Base-by-base conservation (phyloP, 1,140 invertebrate genomes). In the Bombus picipes region DNA sequence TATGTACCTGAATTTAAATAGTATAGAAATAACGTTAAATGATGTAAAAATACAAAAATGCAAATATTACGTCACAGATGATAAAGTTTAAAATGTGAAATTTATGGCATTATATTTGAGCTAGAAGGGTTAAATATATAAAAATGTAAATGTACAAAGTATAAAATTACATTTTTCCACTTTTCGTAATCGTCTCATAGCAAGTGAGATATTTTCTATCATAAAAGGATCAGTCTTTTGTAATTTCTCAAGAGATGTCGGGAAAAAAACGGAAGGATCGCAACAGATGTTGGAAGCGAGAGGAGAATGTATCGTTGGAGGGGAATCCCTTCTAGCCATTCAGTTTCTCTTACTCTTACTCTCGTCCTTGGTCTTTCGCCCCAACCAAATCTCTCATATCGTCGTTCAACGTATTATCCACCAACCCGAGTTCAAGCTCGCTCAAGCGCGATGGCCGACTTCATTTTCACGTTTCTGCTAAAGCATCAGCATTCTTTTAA, bases 361-460 rank as follows among this genome's bases (percentile, higher is more conserved):
- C n/a, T 83, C 65, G 68, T 59, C 81, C 71, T 75, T 66, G 57
- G 81, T 66, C 72, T 68, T 68, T 66, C 70, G 70, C 34, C 47
- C 70, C 68, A 62, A 81, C 72, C 73, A 47, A 43, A 72, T 81
- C 66, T 81, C 79, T 57, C 79, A 47, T 57, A 53, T 83, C 73
- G 59, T 83, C 37, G 59, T 34, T 37, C 73, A 83, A 66, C 73
- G 71, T 41, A 68, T 83, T 77, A 76, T 83, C 73, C 81, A 28
- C 73, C 73, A 83, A 76, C 73, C 81, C 57, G 39, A 22, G 62
- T 77, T 66, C 25, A 39, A 76, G 73, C 53, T n/a, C 28, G 73
- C 41, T 83, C 59, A 76, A 83, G 72, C 73, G 81, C 53, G 73
- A 77, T 83, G 81, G 81, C 73, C 71, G 81, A 76, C 71, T 57